Base-by-base conservation (phyloP, 2,113 vertebrate species). In the Pyrgilauda ruficollis region DNA sequence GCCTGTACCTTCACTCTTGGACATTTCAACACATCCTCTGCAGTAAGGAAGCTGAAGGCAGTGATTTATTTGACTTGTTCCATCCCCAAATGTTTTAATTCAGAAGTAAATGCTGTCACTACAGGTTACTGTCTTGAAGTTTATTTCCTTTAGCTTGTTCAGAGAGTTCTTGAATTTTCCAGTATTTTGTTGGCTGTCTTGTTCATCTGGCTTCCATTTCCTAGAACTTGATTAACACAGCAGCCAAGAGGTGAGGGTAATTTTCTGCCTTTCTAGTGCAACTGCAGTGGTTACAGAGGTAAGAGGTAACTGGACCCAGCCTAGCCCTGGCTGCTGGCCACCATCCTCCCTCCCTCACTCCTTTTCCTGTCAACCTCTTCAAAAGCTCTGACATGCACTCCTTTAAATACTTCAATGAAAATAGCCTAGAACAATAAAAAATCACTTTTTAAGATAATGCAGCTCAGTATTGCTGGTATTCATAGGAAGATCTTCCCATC, bases 11-110 rank as follows among this genome's bases (percentile, higher is more conserved):
- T 82, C 59, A 47, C 24, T 89, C 74, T 52, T 58, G 84, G 72
- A 66, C 19, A 69, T 91, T 96, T 95, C 70, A 83, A 89, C 90
- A 93, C 6, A 85, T 59, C 30, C 50, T 80, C 50, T 85, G 62
- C n/a, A 73, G 67, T 47, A 33, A 68, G 66, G 58, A 77, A 91
- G 70, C 18, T 3, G 1, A 53, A 62, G 23, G 14, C 58, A 91
- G 73, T 72, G 31, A 84, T 87, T 94, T 73, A 68, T 87, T 72
- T 87, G 27, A 72, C 67, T 13, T 10, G 2, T 89, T 84, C n/a
- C 16, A 49, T 49, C 6, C 74, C 37, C 18, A 43, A 58, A 46
- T 1, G 0, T 76, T 89, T 64, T 58, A 85, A 61, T 62, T 87
- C 49, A 82, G 47, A 22, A 56, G 26, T 79, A 87, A 91, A 82